Evolutionary conservation across 2,888 invertebrate species (phyloP).

Genomic region (Mallateleia sp.): DNA sequence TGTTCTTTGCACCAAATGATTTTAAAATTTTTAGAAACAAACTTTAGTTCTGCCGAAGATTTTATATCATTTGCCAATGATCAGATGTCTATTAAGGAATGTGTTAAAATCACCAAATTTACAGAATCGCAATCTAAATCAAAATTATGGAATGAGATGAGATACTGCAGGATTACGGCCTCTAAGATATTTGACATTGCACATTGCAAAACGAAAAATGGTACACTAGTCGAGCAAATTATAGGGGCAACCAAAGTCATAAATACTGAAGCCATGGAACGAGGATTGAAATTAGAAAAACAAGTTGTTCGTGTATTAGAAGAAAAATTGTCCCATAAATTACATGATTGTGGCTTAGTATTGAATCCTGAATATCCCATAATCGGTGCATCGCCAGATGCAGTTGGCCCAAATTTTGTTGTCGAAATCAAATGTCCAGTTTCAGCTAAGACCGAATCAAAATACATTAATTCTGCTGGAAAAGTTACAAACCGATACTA

Average conservation of each 20-base stretch:
- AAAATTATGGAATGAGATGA: constrained; percentile 45
- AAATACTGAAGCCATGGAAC: constrained; percentile 48
- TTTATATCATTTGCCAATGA: constrained; percentile 20
- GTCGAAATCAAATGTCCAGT: constrained; percentile 72
- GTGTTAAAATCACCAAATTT: background rate
- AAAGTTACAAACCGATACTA: constrained; percentile 39
- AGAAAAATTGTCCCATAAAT: background rate
- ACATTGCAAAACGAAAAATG: constrained; percentile 39
- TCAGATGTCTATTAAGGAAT: constrained; percentile 27
- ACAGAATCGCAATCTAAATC: constrained; percentile 40
- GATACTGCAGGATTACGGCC: constrained; percentile 54
- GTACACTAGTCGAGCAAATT: constrained; percentile 47
- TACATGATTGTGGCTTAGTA: constrained; percentile 44
- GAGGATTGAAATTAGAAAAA: constrained; percentile 53
- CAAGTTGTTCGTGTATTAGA: constrained; percentile 17
- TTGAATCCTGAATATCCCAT: constrained; percentile 55
- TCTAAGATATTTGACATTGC: constrained; percentile 54
- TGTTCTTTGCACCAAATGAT: constrained; percentile 29
- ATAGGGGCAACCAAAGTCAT: constrained; percentile 30
- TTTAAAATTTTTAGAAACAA: constrained; percentile 4
- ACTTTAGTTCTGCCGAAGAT: constrained; percentile 25
- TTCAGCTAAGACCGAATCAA: constrained; percentile 40
- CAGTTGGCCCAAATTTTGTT: constrained; percentile 62
- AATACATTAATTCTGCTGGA: constrained; percentile 39
- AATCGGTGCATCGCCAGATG: constrained; percentile 75